Base-by-base conservation (phyloP, 2,113 vertebrate species). In the Picathartes gymnocephalus region DNA sequence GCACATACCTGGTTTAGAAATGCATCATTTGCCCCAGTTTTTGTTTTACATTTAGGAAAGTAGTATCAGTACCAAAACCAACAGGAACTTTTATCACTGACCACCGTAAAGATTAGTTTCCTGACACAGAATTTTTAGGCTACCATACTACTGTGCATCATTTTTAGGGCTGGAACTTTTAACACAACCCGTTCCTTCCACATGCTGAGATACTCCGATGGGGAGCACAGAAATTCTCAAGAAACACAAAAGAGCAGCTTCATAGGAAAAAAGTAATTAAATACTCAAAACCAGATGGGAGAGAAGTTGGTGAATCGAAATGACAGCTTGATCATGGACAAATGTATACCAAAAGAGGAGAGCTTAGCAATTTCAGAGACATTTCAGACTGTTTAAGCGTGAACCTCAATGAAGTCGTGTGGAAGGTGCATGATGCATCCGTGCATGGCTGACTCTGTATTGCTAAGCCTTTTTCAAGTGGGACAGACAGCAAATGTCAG, bases 401-500 rank as follows among this genome's bases (percentile, higher is more conserved):
- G 91, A 92, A 68, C 53, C 51, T 79, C 39, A 82, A 1, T 40
- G 73, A 92, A 90, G 33, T 82, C 27, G 2, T 53, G 74, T 82
- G 86, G 88, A 95, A 90, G 37, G 74, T 47, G 58, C 33, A 51
- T 51, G 79, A 80, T 25, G 35, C 44, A 44, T 58, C 82, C 56
- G 48, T 6, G 4, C 53, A 76, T 68, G 1, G 0, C 33, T 61
- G 56, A 24, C 47, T 87, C 0, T 42, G 44, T 47, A 42, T 15
- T 39, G n/a, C 57, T 44, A 90, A 92, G 70, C 27, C 61, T 93
- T 78, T 84, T 71, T 66, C 61, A 85, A 39, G 66, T 19, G 48
- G 86, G 78, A 92, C 56, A 92, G 57, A 76, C 4, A 62, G 30
- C 39, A 87, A 93, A 84, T 87, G 70, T 68, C 92, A 88, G 47